Conservation (phyloP, 1,140 invertebrate genomes). For the Meteorus sp. region DNA sequence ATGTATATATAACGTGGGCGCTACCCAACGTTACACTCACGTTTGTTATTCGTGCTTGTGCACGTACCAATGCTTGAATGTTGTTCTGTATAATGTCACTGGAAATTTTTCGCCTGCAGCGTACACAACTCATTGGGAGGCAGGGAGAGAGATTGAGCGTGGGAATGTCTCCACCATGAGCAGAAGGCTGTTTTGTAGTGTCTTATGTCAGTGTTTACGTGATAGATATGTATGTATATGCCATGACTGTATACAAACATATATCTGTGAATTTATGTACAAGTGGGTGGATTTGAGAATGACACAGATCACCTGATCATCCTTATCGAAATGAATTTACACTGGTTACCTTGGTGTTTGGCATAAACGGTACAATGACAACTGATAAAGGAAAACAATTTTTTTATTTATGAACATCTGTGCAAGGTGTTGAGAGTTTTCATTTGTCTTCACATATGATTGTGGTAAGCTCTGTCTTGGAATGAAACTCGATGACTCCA, state of each 20-base stretch:
- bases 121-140: conserved; percentile 10
- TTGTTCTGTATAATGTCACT: conserved; percentile 22
- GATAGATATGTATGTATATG: conserved; percentile 2
- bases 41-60: conserved; percentile 17
- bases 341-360: not conserved
- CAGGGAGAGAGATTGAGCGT: conserved; percentile 21
- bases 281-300: conserved; percentile 21
- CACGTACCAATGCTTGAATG: conserved; percentile 11
- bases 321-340: not conserved
- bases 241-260: not conserved
- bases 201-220: conserved; percentile 17
- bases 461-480: too few relatives aligned
- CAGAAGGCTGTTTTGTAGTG: not conserved
- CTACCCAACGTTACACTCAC: conserved; percentile 35
- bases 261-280: not conserved
- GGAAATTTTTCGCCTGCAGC: conserved; percentile 12
- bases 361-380: too few relatives aligned
- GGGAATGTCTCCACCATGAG: conserved; percentile 20
- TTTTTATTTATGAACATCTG: too few relatives aligned
- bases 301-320: conserved; percentile 16
- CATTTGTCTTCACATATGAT: too few relatives aligned
- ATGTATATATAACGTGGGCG: conserved; percentile 33
- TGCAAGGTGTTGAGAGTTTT: too few relatives aligned
- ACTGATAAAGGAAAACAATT: too few relatives aligned
- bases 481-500: too few relatives aligned